phyloP scores from a whole-genome alignment of 2,113 vertebrate genomes.

The Albula glossodonta region DNA sequence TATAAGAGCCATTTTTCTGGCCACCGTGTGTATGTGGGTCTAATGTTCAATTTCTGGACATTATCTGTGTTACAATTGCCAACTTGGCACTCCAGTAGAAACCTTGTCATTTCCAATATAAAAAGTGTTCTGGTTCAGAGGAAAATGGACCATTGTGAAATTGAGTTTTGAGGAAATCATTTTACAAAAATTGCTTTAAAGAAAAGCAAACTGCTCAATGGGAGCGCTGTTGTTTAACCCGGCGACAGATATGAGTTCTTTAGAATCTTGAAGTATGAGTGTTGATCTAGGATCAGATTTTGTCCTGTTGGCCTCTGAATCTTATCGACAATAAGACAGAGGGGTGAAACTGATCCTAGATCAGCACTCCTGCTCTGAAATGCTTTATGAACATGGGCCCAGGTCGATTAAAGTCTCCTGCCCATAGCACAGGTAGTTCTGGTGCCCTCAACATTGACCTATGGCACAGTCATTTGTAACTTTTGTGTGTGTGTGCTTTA shows the following conservation, averaged over 20 bases:
- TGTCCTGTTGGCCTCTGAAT: background rate
- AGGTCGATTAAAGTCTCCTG: too few species aligned
- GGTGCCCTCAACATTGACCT: too few species aligned
- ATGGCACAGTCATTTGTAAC: too few species aligned
- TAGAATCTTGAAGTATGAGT: background rate
- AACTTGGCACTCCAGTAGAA: background rate
- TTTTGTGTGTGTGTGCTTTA: too few species aligned
- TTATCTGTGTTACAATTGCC: background rate
- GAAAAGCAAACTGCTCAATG: background rate
- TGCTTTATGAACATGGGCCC: too few species aligned
- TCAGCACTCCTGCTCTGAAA: too few species aligned
- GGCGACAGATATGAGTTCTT: background rate
- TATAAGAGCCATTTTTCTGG: conserved; percentile 21
- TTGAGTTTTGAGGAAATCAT: background rate
- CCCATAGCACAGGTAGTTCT: too few species aligned
- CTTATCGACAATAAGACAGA: too few species aligned
- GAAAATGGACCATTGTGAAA: background rate
- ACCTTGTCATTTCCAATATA: background rate
- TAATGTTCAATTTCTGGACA: background rate
- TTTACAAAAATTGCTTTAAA: background rate
- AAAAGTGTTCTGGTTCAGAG: background rate
- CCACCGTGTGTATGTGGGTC: background rate
- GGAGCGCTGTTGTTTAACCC: too few species aligned
- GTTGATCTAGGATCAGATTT: background rate
- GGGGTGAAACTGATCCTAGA: too few species aligned